phyloP scores from a whole-genome alignment of 2,888 invertebrate species.

The Pseudanteris insignis region DNA sequence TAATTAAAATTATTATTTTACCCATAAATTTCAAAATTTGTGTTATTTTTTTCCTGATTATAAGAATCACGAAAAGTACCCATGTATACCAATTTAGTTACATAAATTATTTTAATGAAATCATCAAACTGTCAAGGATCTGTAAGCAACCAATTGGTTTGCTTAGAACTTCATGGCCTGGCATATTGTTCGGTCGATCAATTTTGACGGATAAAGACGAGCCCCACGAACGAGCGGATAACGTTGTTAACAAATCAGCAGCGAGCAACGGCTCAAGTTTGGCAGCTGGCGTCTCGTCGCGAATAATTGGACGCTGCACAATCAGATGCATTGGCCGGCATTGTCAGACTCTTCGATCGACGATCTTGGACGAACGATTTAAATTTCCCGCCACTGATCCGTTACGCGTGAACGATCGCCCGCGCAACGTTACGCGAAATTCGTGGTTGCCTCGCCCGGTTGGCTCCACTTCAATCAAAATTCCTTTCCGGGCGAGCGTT shows the following conservation, averaged over 20 bases:
- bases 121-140: too few relatives aligned
- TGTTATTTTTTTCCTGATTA: too few relatives aligned
- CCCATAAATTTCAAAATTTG: too few relatives aligned
- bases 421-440: constrained; percentile 20
- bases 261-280: constrained; percentile 20
- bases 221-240: constrained; percentile 11
- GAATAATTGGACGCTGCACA: constrained; percentile 28
- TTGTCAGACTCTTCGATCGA: constrained; percentile 24
- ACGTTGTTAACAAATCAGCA: constrained; percentile 40
- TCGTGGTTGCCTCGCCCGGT: constrained; percentile 25
- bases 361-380: background rate
- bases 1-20: too few relatives aligned
- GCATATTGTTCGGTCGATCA: constrained; percentile 40
- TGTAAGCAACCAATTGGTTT: constrained; percentile 22
- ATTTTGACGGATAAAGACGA: constrained; percentile 37
- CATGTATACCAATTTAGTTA: too few relatives aligned
- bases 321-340: too few relatives aligned
- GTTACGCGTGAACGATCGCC: constrained; percentile 16
- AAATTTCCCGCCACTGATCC: constrained; percentile 15
- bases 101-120: too few relatives aligned
- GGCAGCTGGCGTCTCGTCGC: constrained; percentile 15
- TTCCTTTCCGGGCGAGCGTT: constrained; percentile 22
- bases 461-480: constrained; percentile 22
- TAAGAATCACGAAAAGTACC: too few relatives aligned
- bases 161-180: constrained; percentile 30